Evolutionary conservation across 2,797 vertebrate species (phyloP), one percentile per base, ranked within the genome.

Genomic region (Urosaurus nigricauda): DNA sequence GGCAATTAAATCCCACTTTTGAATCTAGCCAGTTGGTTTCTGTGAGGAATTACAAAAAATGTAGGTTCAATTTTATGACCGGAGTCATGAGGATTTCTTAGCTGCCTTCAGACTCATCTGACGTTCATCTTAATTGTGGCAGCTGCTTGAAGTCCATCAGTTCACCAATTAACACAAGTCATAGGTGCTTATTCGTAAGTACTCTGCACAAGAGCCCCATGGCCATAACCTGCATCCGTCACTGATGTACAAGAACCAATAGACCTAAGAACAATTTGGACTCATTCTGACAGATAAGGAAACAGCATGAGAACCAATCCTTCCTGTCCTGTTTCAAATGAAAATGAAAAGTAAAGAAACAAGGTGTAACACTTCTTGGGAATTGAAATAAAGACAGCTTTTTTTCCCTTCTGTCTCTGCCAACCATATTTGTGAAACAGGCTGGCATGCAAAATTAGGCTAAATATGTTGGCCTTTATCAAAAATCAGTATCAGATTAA

Each of bases 301-400:
- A 85, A 58, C 56, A 60, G 79, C 19, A 26, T n/a, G 56, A 5
- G 26, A 51, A 24, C n/a, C 13, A 32, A 4, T 84, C 51, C 9
- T 37, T 21, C 17, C n/a, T 26, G 16, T 16, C 16, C 12, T n/a
- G 43, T 84, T 84, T 84, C 82, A 37, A 32, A 26, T 43, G 8
- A 53, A 51, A 53, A 68, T 24, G 51, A 32, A 9, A 47, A 78
- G 37, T 75, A 63, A 21, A 78, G 84, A 43, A 65, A 43, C 17
- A 56, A 37, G 35, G 58, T 26, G 11, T 63, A 85, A 13, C 43
- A 6, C 40, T 32, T 47, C 53, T 63, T 86, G 60, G 63, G 37
- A 86, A 78, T 32, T 81, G 79, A 29, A 81, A 81, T 78, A 47
- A 86, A 77, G 29, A 35, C n/a, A 51, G 75, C 32, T 21, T 65